Evolutionary conservation across 1,140 invertebrate species (phyloP), one percentile per base, ranked within the genome.

Genomic region (Eufriesea mexicana): DNA sequence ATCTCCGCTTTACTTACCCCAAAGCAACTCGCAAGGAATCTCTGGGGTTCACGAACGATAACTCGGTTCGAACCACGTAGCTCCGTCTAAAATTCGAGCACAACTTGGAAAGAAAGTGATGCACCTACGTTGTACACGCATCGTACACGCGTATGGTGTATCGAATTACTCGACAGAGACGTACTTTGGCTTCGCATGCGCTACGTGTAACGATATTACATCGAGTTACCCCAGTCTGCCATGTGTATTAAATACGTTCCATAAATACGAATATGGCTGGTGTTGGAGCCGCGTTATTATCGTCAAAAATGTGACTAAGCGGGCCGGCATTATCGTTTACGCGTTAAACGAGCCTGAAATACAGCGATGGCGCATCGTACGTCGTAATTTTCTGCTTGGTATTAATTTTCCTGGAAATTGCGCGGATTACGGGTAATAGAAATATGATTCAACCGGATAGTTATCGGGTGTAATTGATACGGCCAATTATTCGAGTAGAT

Each of bases 211-310:
- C 62, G 45, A 86, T 79, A 79, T 86, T 79, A 76, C 68, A 68
- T 74, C 28, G 74, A 86, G 70, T 79, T 74, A 57, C 12, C n/a
- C 51, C n/a, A 54, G 35, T 28, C 25, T 54, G 35, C 25, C 75
- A 14, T 75, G 45, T 78, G 66, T 70, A 86, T 83, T 83, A 86
- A 83, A 87, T 42, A 47, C 72, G 55, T 70, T 51, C 51, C 57
- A 67, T 86, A 86, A 86, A 87, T 73, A 80, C 47, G 71, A 66
- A 66, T 81, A 73, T 62, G 49, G 59, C 16, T 23, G 45, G 23
- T 12, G 55, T 61, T n/a, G 1, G 47, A 7, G 28, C 23, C 20
- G 23, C 16, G 28, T 23, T 70, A 73, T 80, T 80, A 86, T 70
- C 62, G 71, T 68, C 49, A 70, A 86, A 67, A 55, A 86, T 61